phyloP scores from a whole-genome alignment of 2,113 vertebrate genomes.

The Tragelaphus buxtoni region DNA sequence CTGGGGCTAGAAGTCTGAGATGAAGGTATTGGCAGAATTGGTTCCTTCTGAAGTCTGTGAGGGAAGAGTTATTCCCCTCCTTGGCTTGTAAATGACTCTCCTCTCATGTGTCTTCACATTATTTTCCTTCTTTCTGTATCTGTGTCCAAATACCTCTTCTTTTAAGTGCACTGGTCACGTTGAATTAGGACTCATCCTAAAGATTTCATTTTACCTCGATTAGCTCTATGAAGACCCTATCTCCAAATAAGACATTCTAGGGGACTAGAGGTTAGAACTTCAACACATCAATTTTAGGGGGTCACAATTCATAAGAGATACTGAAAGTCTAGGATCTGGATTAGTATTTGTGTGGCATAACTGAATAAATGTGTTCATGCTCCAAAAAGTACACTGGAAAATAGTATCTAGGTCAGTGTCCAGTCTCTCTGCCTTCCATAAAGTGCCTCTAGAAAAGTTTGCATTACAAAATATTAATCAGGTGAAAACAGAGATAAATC shows the following conservation, averaged over 20 bases:
- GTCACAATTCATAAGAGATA: neutral
- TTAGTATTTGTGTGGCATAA: neutral
- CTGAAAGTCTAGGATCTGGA: neutral
- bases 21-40: neutral
- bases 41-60: neutral
- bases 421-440: neutral
- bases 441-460: neutral
- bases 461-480: neutral
- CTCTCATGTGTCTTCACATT: neutral
- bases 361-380: neutral
- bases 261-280: neutral
- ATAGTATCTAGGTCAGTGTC: neutral
- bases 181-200: neutral
- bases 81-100: neutral
- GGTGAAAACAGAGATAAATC: neutral
- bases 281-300: neutral
- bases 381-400: neutral
- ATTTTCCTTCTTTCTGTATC: neutral
- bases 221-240: neutral
- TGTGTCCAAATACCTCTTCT: neutral
- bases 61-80: neutral
- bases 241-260: neutral
- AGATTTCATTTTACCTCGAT: neutral
- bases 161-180: neutral
- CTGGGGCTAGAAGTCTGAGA: neutral